Evolutionary conservation across 2,888 invertebrate species (phyloP).

Genomic region (Synergus japonicus): DNA sequence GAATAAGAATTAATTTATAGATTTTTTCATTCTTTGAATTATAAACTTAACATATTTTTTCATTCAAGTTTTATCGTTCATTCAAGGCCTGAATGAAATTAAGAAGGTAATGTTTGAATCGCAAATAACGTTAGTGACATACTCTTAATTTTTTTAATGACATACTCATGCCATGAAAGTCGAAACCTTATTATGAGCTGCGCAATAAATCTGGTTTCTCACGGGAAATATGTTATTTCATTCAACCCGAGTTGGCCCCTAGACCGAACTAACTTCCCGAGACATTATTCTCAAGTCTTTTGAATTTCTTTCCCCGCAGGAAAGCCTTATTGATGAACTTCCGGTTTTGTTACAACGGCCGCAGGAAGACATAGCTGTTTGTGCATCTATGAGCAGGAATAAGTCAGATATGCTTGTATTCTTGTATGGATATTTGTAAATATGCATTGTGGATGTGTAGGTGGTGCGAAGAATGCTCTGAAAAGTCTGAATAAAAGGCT

Average conservation of each 20-base stretch:
- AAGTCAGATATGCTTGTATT: neutral
- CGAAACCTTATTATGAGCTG: neutral
- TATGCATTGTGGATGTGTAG: neutral
- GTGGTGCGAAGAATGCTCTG: conserved; percentile 12
- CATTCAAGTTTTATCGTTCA: too few species aligned
- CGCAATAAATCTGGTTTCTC: conserved; percentile 23
- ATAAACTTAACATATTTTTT: too few species aligned
- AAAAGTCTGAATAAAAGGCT: conserved; percentile 43
- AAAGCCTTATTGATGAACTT: conserved; percentile 58
- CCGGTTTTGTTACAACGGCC: conserved; percentile 51
- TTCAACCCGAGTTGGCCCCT: conserved; percentile 3
- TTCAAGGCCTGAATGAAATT: too few species aligned
- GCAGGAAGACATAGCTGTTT: neutral
- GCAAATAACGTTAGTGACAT: neutral
- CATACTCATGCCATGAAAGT: neutral
- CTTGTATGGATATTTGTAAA: neutral
- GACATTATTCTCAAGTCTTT: conserved; percentile 54
- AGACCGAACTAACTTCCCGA: conserved; percentile 9
- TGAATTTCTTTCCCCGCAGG: conserved; percentile 56
- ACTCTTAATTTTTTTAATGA: neutral
- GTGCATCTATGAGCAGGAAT: conserved; percentile 4
- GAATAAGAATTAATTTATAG: too few species aligned
- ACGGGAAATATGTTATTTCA: conserved; percentile 19
- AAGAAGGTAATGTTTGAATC: neutral
- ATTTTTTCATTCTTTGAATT: too few species aligned